These are phyloP conservation scores for Monopis laevigella DNA, from an alignment of 2,888 invertebrate genomes.

Conservation along the genomic window DNA sequence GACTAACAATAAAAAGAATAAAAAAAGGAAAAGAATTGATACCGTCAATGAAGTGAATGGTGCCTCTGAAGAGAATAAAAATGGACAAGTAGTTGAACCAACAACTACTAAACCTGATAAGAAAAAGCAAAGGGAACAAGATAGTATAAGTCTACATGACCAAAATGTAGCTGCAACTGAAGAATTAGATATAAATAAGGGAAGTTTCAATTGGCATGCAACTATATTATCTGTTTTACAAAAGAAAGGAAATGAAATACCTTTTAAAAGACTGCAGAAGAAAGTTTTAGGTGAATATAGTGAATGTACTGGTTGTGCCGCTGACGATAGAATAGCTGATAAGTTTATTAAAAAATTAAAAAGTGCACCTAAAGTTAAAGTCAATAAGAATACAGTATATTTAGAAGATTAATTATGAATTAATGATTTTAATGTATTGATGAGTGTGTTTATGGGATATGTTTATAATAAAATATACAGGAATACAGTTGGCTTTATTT, in stretches of 20 bases:
- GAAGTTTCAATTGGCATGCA: slow-evolving; percentile 60
- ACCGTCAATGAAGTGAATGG: slow-evolving; percentile 36
- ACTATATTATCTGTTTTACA: slow-evolving; percentile 57
- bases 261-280: slow-evolving; percentile 77
- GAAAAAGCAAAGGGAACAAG: too few species aligned
- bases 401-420: slow-evolving; percentile 30
- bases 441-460: too few species aligned
- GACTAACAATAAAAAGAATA: slow-evolving; percentile 29
- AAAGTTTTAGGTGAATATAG: slow-evolving; percentile 76
- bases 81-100: slow-evolving; percentile 19
- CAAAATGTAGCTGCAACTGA: slow-evolving; percentile 57
- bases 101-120: slow-evolving; percentile 30
- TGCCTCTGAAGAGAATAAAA: slow-evolving; percentile 17
- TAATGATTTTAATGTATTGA: too few species aligned
- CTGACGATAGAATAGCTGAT: slow-evolving; percentile 71
- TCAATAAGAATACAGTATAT: slow-evolving; percentile 70
- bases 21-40: slow-evolving; percentile 52
- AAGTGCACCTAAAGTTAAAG: slow-evolving; percentile 70
- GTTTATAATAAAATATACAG: too few species aligned
- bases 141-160: slow-evolving; percentile 47
- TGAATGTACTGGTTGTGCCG: slow-evolving; percentile 54
- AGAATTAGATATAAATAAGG: slow-evolving; percentile 30
- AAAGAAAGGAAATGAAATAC: slow-evolving; percentile 70
- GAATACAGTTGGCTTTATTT: too few species aligned
- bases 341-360: slow-evolving; percentile 78